phyloP scores from a whole-genome alignment of 2,888 invertebrate species.

The Agriopis leucophaearia region DNA sequence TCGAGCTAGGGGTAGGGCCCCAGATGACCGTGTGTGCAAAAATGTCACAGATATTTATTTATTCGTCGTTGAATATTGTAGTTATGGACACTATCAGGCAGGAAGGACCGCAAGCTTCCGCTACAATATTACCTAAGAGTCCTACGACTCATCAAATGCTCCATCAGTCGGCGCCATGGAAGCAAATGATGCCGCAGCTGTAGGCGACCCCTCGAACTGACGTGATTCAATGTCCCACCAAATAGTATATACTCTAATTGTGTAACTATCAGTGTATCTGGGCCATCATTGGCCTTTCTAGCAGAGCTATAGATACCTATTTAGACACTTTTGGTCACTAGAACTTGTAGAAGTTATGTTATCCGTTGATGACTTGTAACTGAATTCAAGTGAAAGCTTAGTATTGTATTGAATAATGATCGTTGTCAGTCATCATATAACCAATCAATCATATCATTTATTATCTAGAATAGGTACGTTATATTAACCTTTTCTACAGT shows the following conservation, averaged over 20 bases:
- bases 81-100: too few species aligned
- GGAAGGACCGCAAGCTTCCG: not conserved
- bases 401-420: not conserved
- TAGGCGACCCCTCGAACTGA: conserved; percentile 47
- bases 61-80: too few species aligned
- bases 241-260: conserved; percentile 4
- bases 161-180: conserved; percentile 42
- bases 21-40: too few species aligned
- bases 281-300: conserved; percentile 12
- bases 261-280: conserved; percentile 15
- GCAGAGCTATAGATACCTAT: not conserved
- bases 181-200: conserved; percentile 49
- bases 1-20: too few species aligned
- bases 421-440: not conserved
- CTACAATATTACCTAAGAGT: not conserved
- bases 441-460: too few species aligned
- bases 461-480: too few species aligned
- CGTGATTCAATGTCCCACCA: conserved; percentile 35
- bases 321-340: too few species aligned
- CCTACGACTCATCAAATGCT: conserved; percentile 12
- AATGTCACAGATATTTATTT: too few species aligned
- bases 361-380: not conserved
- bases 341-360: not conserved
- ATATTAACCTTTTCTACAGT: not conserved
- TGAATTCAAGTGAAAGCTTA: not conserved